Evolutionary conservation across 2,113 vertebrate species (phyloP).

Genomic region (Notothenia coriiceps): DNA sequence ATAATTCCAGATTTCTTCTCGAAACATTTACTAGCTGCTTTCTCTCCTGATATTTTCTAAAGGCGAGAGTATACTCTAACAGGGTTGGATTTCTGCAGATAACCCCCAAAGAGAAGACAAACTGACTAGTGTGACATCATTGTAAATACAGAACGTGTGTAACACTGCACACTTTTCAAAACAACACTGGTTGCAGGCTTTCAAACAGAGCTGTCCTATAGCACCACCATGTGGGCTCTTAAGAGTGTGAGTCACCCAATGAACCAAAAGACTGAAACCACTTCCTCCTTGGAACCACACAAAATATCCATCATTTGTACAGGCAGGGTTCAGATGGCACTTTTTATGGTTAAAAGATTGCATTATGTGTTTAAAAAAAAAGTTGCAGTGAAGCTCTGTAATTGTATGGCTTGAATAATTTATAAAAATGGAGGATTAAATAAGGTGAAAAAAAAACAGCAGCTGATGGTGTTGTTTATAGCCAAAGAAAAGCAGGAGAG

Average conservation of each 20-base stretch:
- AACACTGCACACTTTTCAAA: background rate
- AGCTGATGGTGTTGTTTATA: too few species aligned
- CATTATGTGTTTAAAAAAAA: too few species aligned
- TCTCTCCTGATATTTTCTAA: background rate
- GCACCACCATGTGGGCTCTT: slow-evolving; percentile 58
- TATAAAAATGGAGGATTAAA: background rate
- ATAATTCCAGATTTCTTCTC: too few species aligned
- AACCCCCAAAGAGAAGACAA: background rate
- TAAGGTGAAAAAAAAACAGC: background rate
- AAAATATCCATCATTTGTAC: background rate
- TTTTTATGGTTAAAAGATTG: too few species aligned
- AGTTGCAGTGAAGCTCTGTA: background rate
- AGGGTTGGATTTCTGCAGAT: background rate
- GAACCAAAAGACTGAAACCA: background rate
- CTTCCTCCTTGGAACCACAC: background rate
- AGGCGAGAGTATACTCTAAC: background rate
- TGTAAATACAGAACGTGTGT: background rate
- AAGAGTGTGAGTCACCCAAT: background rate
- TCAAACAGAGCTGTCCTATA: slow-evolving; percentile 7
- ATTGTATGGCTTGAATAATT: background rate
- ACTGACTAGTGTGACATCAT: background rate
- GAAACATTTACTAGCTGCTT: background rate
- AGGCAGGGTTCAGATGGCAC: background rate
- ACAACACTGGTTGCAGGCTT: background rate
- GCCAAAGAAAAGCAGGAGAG: too few species aligned